phyloP scores from a whole-genome alignment of 2,888 invertebrate species.

The Watsonalla cultraria region DNA sequence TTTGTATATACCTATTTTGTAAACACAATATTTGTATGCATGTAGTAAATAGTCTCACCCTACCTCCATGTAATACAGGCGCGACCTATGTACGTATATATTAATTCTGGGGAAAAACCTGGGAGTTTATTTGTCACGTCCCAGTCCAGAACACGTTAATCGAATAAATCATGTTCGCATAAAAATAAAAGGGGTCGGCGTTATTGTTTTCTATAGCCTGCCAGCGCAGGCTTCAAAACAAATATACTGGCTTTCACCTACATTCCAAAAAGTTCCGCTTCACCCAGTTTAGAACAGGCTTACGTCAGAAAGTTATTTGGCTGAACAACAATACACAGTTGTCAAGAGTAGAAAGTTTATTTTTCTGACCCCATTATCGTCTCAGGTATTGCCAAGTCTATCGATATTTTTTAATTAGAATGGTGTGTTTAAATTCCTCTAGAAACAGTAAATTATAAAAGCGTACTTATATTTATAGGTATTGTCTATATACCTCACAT shows the following conservation, averaged over 20 bases:
- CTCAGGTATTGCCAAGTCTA: too few relatives aligned
- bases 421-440: too few relatives aligned
- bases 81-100: too few relatives aligned
- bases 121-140: constrained; percentile 4
- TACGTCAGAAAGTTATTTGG: constrained; percentile 21
- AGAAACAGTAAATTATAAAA: too few relatives aligned
- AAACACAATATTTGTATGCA: too few relatives aligned
- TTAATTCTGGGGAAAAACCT: background rate
- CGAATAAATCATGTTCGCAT: constrained; percentile 14
- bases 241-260: constrained; percentile 21
- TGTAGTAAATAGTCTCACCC: too few relatives aligned
- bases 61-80: too few relatives aligned
- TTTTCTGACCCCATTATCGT: too few relatives aligned
- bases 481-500: too few relatives aligned
- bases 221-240: constrained; percentile 14
- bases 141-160: constrained; percentile 6
- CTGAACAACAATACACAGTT: constrained; percentile 21
- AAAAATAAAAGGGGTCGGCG: constrained; percentile 9
- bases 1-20: too few relatives aligned
- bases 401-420: too few relatives aligned
- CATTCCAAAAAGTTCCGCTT: constrained; percentile 20
- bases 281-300: constrained; percentile 19
- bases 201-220: constrained; percentile 13
- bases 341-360: background rate
- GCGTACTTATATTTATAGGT: too few relatives aligned